These are phyloP conservation scores for Epistrophe grossulariae DNA, from an alignment of 2,888 invertebrate species.

Conservation along the genomic window DNA sequence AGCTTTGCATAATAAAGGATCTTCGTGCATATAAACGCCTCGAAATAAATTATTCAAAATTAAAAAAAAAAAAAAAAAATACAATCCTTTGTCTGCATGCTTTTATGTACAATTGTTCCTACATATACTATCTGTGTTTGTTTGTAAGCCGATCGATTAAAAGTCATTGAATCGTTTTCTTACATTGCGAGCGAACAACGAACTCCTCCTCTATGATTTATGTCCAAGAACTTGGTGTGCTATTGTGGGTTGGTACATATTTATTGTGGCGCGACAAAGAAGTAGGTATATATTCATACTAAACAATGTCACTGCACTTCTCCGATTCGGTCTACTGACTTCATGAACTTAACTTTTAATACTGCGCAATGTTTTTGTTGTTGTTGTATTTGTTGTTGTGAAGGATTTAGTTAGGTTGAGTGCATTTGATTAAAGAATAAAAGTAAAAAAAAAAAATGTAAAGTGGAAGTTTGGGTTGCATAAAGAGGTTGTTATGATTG, in stretches of 20 bases:
- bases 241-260: neutral
- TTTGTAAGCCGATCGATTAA: conserved; percentile 60
- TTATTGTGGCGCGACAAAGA: conserved; percentile 20
- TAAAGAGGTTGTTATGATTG: neutral
- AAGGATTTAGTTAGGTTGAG: conserved; percentile 10
- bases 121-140: neutral
- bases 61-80: conserved; percentile 6
- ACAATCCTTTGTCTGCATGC: neutral
- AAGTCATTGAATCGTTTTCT: conserved; percentile 49
- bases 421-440: conserved; percentile 9
- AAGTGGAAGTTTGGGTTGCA: neutral
- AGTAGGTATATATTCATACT: neutral
- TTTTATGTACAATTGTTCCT: neutral
- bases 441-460: neutral
- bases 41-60: conserved; percentile 62
- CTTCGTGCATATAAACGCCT: conserved; percentile 57
- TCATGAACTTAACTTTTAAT: conserved; percentile 32
- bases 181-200: conserved; percentile 18
- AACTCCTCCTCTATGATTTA: conserved; percentile 45
- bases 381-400: neutral
- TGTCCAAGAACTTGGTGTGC: conserved; percentile 54
- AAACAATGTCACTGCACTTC: conserved; percentile 66
- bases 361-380: conserved; percentile 51
- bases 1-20: conserved; percentile 68
- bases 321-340: conserved; percentile 62